Conservation (phyloP, 2,888 invertebrate genomes). For the Cynaeus angustus region DNA sequence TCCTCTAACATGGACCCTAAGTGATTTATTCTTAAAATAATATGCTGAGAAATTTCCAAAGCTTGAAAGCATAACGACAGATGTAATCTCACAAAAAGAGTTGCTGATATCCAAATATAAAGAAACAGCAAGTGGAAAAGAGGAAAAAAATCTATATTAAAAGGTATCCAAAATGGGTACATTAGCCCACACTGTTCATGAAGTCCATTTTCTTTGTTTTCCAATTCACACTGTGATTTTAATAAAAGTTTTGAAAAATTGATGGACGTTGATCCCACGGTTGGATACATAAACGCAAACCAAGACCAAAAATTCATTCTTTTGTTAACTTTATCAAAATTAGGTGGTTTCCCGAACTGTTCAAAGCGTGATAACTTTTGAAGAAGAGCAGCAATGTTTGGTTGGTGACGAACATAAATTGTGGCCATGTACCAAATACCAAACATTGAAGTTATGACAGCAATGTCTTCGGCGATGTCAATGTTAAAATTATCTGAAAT, state of each 20-base stretch:
- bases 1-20: constrained; percentile 2
- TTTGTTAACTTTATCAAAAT: constrained; percentile 13
- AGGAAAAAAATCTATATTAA: constrained; percentile 23
- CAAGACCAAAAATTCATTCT: constrained; percentile 9
- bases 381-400: background rate
- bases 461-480: background rate
- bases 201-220: constrained; percentile 1
- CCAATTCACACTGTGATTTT: constrained; percentile 3
- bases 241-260: background rate
- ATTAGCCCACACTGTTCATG: constrained; percentile 13
- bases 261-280: background rate
- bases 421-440: constrained; percentile 14
- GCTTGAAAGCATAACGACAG: constrained; percentile 8
- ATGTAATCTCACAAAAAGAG: constrained; percentile 5
- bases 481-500: background rate
- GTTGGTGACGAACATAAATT: constrained; percentile 13
- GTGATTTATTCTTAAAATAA: constrained; percentile 17
- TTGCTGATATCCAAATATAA: constrained; percentile 4
- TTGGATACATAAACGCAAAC: constrained; percentile 15
- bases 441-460: background rate
- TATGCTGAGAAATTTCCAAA: constrained; percentile 25
- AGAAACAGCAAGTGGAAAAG: constrained; percentile 8
- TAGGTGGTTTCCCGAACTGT: constrained; percentile 5
- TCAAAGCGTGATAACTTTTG: constrained; percentile 8
- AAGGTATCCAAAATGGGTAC: constrained; percentile 19